These are phyloP conservation scores for Caenorhabditis sp. DNA, from an alignment of 2,888 invertebrate species.

Conservation along the genomic window DNA sequence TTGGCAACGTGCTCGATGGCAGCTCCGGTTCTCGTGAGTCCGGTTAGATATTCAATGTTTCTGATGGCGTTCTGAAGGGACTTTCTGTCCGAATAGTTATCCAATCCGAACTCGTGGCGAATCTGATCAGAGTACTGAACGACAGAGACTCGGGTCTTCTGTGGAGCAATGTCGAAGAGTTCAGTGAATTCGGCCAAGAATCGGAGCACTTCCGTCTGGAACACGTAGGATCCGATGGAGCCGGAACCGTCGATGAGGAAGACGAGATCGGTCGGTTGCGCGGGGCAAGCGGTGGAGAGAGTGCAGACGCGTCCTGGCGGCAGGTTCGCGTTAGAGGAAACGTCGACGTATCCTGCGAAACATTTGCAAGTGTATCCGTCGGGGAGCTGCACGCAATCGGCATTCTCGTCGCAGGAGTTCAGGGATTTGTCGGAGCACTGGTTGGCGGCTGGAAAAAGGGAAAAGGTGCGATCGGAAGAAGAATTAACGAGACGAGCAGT, in stretches of 20 bases:
- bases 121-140: constrained; percentile 78
- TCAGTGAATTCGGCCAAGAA: constrained; percentile 76
- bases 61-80: constrained; percentile 60
- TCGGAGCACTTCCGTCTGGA: constrained; percentile 73
- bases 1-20: constrained; percentile 76
- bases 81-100: constrained; percentile 61
- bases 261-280: constrained; percentile 76
- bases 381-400: constrained; percentile 70
- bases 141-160: constrained; percentile 74
- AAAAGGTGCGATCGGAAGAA: background rate
- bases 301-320: constrained; percentile 78
- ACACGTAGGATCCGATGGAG: constrained; percentile 75
- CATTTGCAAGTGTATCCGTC: constrained; percentile 75
- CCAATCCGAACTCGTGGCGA: constrained; percentile 76
- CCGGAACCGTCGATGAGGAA: constrained; percentile 78
- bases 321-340: constrained; percentile 75
- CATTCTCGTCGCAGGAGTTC: constrained; percentile 72
- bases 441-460: constrained; percentile 59
- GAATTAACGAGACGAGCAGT: background rate
- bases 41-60: constrained; percentile 71
- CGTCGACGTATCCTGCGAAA: constrained; percentile 76
- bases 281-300: constrained; percentile 75
- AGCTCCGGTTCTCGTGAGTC: constrained; percentile 75
- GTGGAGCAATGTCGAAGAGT: constrained; percentile 75
- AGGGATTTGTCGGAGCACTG: constrained; percentile 67